Conservation (phyloP, 2,797 vertebrate genomes). For the Pseudochirops corinnae region DNA sequence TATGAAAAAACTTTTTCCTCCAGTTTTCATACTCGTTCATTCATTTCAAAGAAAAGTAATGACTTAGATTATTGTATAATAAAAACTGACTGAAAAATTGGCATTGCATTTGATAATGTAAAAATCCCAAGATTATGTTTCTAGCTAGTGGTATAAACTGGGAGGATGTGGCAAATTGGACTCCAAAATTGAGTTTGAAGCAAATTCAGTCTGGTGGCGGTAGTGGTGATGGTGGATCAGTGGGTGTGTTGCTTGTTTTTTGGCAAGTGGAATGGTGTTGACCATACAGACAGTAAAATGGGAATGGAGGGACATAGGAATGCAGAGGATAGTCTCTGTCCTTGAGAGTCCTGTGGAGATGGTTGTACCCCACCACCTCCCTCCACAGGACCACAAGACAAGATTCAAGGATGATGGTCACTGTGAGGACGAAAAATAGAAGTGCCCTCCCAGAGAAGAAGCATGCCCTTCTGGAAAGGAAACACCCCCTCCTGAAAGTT, state of each 20-base stretch:
- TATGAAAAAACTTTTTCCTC: neutral
- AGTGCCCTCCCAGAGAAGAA: neutral
- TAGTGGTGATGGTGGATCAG: neutral
- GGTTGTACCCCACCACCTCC: neutral
- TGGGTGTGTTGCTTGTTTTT: neutral
- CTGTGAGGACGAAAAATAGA: neutral
- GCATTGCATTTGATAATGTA: slow-evolving; percentile 6
- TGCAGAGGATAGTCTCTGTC: neutral
- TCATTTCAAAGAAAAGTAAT: slow-evolving; percentile 48
- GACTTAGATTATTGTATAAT: slow-evolving; percentile 28
- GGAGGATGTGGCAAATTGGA: slow-evolving; percentile 26
- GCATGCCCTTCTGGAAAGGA: neutral
- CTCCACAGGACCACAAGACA: neutral
- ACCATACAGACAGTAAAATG: neutral
- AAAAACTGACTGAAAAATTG: slow-evolving; percentile 36
- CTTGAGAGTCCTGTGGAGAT: neutral
- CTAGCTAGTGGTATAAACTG: slow-evolving; percentile 38
- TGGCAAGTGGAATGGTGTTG: neutral
- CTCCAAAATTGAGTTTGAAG: neutral
- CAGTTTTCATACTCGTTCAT: slow-evolving; percentile 41
- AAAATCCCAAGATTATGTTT: slow-evolving; percentile 21
- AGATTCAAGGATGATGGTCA: neutral
- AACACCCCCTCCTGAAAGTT: neutral
- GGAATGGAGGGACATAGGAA: neutral
- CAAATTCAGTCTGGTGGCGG: neutral